phyloP scores from a whole-genome alignment of 2,888 invertebrate species.

The Antheraea assamensis region DNA sequence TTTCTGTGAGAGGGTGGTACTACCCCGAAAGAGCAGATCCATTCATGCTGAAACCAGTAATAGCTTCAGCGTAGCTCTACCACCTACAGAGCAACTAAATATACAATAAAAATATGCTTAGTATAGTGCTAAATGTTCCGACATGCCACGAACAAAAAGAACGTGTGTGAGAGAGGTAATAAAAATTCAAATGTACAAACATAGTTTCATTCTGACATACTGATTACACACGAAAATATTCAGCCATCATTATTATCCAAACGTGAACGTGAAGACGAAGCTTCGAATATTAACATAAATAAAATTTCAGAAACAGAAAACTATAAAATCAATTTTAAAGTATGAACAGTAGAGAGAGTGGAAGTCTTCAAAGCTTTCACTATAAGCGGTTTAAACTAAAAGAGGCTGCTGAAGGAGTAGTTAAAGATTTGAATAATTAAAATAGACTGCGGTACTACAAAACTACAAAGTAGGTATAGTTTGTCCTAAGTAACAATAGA shows the following conservation, averaged over 20 bases:
- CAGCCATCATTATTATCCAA: background rate
- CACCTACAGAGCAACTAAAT: no score
- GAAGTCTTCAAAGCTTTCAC: background rate
- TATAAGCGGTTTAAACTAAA: background rate
- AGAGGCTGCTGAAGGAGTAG: background rate
- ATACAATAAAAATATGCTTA: no score
- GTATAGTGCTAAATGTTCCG: background rate
- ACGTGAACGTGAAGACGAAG: background rate
- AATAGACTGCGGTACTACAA: background rate
- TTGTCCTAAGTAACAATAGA: constrained; percentile 18
- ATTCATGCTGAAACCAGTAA: no score
- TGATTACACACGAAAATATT: no score
- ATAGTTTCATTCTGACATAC: background rate
- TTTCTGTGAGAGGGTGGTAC: no score
- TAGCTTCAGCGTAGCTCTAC: no score
- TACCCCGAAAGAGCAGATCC: no score
- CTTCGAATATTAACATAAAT: background rate
- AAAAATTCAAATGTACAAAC: no score
- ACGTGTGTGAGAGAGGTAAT: background rate
- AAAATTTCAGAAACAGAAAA: background rate
- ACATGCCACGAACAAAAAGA: background rate
- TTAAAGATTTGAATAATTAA: background rate
- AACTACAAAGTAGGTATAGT: constrained; percentile 15
- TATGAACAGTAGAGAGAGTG: background rate
- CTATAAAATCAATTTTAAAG: background rate